phyloP scores from a whole-genome alignment of 2,113 vertebrate species.

The Carassius carassius region DNA sequence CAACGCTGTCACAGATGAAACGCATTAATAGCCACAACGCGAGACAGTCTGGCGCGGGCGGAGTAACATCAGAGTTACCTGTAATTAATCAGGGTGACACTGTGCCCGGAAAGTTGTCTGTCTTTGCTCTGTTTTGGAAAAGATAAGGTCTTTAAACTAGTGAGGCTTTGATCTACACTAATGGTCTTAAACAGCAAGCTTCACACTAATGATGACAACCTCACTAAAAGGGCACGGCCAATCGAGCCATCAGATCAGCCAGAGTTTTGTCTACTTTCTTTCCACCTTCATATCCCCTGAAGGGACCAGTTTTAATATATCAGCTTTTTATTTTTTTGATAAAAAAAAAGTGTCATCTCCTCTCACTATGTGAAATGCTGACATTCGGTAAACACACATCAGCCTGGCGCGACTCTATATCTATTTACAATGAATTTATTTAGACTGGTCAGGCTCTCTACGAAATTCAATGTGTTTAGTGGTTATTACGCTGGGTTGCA shows the following conservation, averaged over 20 bases:
- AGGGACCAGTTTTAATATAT: slow-evolving; percentile 13
- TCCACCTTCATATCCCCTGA: slow-evolving; percentile 19
- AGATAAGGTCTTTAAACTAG: slow-evolving; percentile 54
- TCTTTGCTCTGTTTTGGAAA: slow-evolving; percentile 37
- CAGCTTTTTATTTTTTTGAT: background rate
- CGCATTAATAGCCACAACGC: slow-evolving; percentile 50
- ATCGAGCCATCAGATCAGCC: slow-evolving; percentile 19
- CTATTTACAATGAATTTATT: slow-evolving; percentile 11
- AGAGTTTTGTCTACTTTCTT: slow-evolving; percentile 32
- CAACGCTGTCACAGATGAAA: slow-evolving; percentile 62
- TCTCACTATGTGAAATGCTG: background rate
- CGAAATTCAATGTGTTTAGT: slow-evolving; percentile 5
- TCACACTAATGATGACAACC: slow-evolving; percentile 53
- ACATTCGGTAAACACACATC: slow-evolving; percentile 20
- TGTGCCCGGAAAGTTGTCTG: slow-evolving; percentile 45
- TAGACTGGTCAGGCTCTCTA: background rate
- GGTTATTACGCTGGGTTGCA: background rate
- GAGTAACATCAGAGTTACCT: slow-evolving; percentile 55
- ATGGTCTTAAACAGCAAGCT: slow-evolving; percentile 53
- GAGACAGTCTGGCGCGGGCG: slow-evolving; percentile 37
- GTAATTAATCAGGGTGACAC: slow-evolving; percentile 50
- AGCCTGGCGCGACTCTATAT: background rate
- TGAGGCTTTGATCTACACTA: slow-evolving; percentile 55
- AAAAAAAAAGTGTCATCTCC: background rate
- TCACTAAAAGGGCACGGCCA: slow-evolving; percentile 39